Conservation (phyloP, 2,888 invertebrate genomes). For the Luperina nickerlii region DNA sequence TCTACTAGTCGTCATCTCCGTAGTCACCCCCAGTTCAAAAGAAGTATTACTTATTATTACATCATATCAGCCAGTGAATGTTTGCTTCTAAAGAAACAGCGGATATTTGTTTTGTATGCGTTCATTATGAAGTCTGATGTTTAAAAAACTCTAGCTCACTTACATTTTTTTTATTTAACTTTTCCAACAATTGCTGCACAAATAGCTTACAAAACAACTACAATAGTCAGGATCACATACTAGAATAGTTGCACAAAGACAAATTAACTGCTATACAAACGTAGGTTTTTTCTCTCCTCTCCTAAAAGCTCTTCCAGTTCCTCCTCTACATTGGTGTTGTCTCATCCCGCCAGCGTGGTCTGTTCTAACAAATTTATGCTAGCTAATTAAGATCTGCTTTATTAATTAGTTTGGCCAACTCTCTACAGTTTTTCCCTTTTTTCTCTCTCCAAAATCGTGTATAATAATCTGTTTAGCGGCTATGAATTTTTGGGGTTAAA, state of each 20-base stretch:
- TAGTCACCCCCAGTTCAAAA: not conserved
- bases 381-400: slow-evolving; percentile 83
- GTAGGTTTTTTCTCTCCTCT: not conserved
- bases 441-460: slow-evolving; percentile 60
- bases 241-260: not conserved
- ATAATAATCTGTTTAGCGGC: slow-evolving; percentile 61
- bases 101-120: not conserved
- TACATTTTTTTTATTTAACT: not conserved
- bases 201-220: not conserved
- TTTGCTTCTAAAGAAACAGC: not conserved
- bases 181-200: not conserved
- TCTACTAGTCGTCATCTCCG: too few relatives aligned
- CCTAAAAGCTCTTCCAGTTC: slow-evolving; percentile 35
- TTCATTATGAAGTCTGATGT: not conserved
- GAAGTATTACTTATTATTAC: not conserved
- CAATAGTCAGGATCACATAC: not conserved
- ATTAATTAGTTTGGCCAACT: slow-evolving; percentile 80
- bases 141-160: not conserved
- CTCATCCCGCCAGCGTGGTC: slow-evolving; percentile 64
- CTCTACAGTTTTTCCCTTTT: slow-evolving; percentile 64
- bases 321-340: slow-evolving; percentile 28
- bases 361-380: slow-evolving; percentile 78
- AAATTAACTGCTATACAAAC: not conserved
- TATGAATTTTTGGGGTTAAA: slow-evolving; percentile 46
- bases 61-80: not conserved